A percentile compares a stretch with the other conserved stretches of the same genome.
phyloP scores from a whole-genome alignment of 2,797 vertebrate species.

The Pseudopleuronectes americanus region DNA sequence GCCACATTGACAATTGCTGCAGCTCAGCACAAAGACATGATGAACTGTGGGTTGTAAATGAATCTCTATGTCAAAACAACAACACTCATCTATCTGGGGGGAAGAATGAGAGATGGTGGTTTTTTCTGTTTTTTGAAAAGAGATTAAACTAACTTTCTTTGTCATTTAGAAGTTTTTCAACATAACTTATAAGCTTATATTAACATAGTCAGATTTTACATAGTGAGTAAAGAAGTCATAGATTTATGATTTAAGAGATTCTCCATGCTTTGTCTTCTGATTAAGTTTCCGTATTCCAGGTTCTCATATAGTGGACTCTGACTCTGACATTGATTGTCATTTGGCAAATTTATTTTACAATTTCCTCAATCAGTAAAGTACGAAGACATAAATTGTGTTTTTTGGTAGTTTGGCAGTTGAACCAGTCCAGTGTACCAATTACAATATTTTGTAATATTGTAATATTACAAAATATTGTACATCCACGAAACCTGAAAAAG shows the following conservation, averaged over 20 bases:
- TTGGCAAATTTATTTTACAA: not conserved
- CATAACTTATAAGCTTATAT: slow-evolving; percentile 9
- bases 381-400: too few species aligned
- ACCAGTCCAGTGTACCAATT: not conserved
- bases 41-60: slow-evolving; percentile 29
- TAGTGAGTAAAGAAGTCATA: slow-evolving; percentile 7
- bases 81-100: slow-evolving; percentile 2
- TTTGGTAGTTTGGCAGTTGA: not conserved
- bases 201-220: slow-evolving; percentile 23
- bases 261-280: slow-evolving; percentile 31
- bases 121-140: not conserved
- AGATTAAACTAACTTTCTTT: slow-evolving; percentile 7
- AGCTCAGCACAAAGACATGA: slow-evolving; percentile 27
- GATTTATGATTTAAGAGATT: too few species aligned
- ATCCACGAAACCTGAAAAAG: too few species aligned
- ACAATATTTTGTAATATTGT: too few species aligned
- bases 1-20: slow-evolving; percentile 44
- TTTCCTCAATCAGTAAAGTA: too few species aligned
- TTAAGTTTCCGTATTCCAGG: slow-evolving; percentile 64
- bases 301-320: too few species aligned
- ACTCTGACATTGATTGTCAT: not conserved
- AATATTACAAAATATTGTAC: too few species aligned
- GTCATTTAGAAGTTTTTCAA: slow-evolving; percentile 30
- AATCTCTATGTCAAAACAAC: slow-evolving; percentile 27
- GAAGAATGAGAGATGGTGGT: not conserved